Base-by-base conservation (phyloP, 1,140 invertebrate genomes). In the Scaptodrosophila lebanonensis region DNA sequence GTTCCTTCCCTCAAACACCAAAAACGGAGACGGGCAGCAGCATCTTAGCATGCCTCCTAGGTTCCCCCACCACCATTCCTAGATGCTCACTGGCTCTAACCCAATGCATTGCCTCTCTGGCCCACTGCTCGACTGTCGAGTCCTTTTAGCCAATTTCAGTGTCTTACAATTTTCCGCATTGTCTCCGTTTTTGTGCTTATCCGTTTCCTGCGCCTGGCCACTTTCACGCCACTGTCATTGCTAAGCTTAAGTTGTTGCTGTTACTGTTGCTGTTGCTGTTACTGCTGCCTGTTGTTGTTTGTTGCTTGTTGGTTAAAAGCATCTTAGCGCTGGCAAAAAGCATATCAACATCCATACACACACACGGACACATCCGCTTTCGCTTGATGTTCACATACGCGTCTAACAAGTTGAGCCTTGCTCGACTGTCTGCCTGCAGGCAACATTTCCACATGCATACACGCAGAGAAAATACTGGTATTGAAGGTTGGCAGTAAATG, bases 141-240 rank as follows among this genome's bases (percentile, higher is more conserved):
- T 76, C 72, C 72, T 77, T 75, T 76, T 66, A 71, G 72, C 72
- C 72, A 76, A 77, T 77, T 76, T 76, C 67, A 76, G 72, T 76
- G 66, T 69, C 72, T 76, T 71, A 77, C 72, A 77, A 71, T 77
- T 71, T 76, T 77, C 62, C 72, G 62, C 72, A 77, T 76, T 76
- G 72, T 71, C 66, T 76, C 71, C 71, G 71, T 66, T 76, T 69
- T 51, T 49, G 27, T 51, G 52, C 71, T 76, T 70, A 71, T 66
- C 62, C 66, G 13, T 50, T 57, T 45, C 18, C 50, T 47, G 20
- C 3, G 12, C 12, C 16, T n/a, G 62, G 42, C 43, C 58, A 63
- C 52, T 59, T 66, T 62, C 49, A 49, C 49, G 66, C 61, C 51
- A 52, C 60, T 70, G 61, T 76, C 71, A 75, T 54, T 66, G 71